Evolutionary conservation across 2,888 invertebrate species (phyloP).

Genomic region (Lepidocyrtoides sp.): DNA sequence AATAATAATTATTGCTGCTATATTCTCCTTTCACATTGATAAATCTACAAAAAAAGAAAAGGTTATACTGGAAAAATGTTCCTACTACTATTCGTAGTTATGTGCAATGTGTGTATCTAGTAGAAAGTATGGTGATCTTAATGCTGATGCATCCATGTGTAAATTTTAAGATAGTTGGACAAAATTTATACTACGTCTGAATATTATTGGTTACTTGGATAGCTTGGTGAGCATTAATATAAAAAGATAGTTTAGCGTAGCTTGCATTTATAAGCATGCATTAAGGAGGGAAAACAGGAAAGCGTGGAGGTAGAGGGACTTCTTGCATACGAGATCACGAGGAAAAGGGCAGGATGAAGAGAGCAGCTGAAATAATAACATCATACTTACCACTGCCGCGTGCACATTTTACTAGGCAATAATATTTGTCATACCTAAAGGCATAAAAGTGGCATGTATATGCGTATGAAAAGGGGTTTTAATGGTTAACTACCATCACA

Average conservation of each 20-base stretch:
- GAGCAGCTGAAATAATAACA: slow-evolving; percentile 21
- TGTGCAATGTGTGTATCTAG: neutral
- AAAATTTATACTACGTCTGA: slow-evolving; percentile 51
- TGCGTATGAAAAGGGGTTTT: slow-evolving; percentile 72
- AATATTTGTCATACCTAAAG: slow-evolving; percentile 78
- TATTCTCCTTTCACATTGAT: too few relatives aligned
- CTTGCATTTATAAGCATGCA: too few relatives aligned
- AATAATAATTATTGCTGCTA: slow-evolving; percentile 44
- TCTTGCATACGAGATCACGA: neutral
- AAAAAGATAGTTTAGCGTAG: neutral
- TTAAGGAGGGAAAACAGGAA: too few relatives aligned
- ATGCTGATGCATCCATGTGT: slow-evolving; percentile 64
- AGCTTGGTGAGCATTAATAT: neutral
- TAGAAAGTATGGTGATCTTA: neutral
- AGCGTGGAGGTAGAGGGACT: neutral
- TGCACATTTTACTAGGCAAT: slow-evolving; percentile 52
- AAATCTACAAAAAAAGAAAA: too few relatives aligned
- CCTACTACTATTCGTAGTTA: too few relatives aligned
- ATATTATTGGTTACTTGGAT: slow-evolving; percentile 51
- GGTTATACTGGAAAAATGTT: too few relatives aligned
- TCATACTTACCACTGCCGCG: neutral
- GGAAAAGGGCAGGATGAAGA: neutral
- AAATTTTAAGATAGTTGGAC: slow-evolving; percentile 65
- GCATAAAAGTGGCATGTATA: slow-evolving; percentile 76
- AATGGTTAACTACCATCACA: slow-evolving; percentile 68